Conservation (phyloP, 2,113 vertebrate species). For the Cynocephalus volans region DNA sequence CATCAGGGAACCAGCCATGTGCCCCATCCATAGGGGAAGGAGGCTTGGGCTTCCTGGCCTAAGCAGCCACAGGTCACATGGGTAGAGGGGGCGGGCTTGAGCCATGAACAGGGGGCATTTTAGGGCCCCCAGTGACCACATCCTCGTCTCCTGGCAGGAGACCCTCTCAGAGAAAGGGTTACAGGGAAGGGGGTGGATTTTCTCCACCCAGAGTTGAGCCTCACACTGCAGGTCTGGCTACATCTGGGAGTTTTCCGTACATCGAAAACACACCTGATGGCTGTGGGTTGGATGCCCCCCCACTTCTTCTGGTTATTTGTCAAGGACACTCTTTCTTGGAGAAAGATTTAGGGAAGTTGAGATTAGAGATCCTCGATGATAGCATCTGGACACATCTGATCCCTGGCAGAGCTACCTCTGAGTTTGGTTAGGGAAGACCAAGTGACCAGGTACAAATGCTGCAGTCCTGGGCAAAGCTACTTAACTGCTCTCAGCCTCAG, state of each 20-base stretch:
- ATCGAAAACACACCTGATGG: neutral
- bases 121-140: neutral
- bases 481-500: neutral
- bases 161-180: too few species aligned
- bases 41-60: too few species aligned
- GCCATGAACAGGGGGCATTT: neutral
- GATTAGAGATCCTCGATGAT: neutral
- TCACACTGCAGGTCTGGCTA: neutral
- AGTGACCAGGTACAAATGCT: neutral
- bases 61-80: neutral
- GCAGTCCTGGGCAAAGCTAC: neutral
- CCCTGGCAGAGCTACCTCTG: neutral
- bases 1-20: too few species aligned
- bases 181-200: neutral
- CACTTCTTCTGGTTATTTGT: neutral
- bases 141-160: neutral
- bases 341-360: neutral
- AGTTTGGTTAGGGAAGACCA: neutral
- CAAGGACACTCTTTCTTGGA: neutral
- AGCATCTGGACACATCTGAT: neutral
- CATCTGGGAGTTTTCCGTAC: neutral
- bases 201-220: neutral
- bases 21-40: too few species aligned
- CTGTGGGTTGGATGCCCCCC: too few species aligned
- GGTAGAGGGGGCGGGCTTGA: slow-evolving; percentile 25